phyloP scores from a whole-genome alignment of 2,888 invertebrate species.

The Seira musarum region DNA sequence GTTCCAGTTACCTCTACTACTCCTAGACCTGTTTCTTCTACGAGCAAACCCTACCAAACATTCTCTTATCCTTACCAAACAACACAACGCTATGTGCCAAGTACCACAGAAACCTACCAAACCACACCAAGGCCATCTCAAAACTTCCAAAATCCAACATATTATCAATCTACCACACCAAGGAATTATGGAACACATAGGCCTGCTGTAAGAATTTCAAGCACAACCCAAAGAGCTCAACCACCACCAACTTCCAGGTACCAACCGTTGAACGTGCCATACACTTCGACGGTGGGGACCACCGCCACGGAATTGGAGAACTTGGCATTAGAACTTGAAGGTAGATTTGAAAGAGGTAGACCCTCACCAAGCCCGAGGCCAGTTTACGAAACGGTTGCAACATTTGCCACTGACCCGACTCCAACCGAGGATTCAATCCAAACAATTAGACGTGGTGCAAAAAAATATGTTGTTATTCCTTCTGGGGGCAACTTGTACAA shows the following conservation, averaged over 20 bases:
- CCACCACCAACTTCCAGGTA: constrained; percentile 31
- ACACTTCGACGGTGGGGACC: neutral
- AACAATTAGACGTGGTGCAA: constrained; percentile 29
- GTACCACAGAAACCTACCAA: too few species aligned
- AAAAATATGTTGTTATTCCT: constrained; percentile 30
- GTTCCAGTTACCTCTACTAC: neutral
- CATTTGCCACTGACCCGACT: constrained; percentile 20
- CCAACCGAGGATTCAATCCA: constrained; percentile 23
- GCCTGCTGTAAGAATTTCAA: neutral
- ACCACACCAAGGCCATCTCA: constrained; percentile 24
- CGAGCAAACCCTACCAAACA: neutral
- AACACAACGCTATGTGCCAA: too few species aligned
- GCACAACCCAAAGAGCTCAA: constrained; percentile 3
- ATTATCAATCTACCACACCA: constrained; percentile 18
- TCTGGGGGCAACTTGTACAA: constrained; percentile 27
- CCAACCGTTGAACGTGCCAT: constrained; percentile 29
- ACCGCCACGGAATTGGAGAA: constrained; percentile 38
- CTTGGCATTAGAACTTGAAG: constrained; percentile 44
- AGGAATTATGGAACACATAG: constrained; percentile 32
- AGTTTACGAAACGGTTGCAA: constrained; percentile 39
- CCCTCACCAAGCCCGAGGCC: constrained; percentile 15
- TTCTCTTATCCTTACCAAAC: too few species aligned
- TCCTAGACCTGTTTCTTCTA: neutral
- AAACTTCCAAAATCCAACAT: constrained; percentile 4
- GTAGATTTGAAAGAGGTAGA: constrained; percentile 36